Evolutionary conservation across 2,888 invertebrate genomes (phyloP).

Genomic region (Subacronicta megacephala): DNA sequence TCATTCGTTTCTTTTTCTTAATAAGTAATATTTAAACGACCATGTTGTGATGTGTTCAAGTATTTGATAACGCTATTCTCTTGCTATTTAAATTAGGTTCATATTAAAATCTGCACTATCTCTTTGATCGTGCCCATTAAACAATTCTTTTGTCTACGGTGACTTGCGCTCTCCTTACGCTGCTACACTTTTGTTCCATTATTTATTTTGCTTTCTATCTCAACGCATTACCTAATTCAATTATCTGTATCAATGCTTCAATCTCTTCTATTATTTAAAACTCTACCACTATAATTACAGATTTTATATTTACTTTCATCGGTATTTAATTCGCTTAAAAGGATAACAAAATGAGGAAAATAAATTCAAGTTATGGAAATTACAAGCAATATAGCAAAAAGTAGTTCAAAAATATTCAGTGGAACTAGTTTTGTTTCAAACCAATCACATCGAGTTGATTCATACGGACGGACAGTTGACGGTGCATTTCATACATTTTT

Average conservation of each 20-base stretch:
- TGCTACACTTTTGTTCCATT: constrained; percentile 59
- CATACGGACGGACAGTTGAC: constrained; percentile 11
- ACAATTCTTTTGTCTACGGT: constrained; percentile 74
- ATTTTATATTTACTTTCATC: not conserved
- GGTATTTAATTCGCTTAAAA: not conserved
- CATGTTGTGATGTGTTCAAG: not conserved
- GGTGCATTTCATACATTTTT: constrained; percentile 18
- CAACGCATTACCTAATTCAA: constrained; percentile 49
- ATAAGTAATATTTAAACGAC: too few species aligned
- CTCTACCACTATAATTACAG: constrained; percentile 3
- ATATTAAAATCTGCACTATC: constrained; percentile 59
- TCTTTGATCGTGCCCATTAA: constrained; percentile 63
- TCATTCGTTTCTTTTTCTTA: too few species aligned
- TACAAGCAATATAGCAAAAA: constrained; percentile 5
- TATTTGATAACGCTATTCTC: constrained; percentile 29
- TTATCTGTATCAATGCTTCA: constrained; percentile 29
- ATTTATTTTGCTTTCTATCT: constrained; percentile 59
- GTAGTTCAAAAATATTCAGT: not conserved
- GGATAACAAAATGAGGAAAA: not conserved
- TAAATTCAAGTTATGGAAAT: not conserved
- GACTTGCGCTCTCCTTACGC: constrained; percentile 70
- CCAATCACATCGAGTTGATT: constrained; percentile 4
- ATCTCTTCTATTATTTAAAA: constrained; percentile 8
- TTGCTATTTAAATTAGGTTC: constrained; percentile 41
- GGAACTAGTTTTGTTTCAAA: constrained; percentile 5